Evolutionary conservation across 2,797 vertebrate species (phyloP), one percentile per base, ranked within the genome.

Genomic region (Argyrosomus regius): DNA sequence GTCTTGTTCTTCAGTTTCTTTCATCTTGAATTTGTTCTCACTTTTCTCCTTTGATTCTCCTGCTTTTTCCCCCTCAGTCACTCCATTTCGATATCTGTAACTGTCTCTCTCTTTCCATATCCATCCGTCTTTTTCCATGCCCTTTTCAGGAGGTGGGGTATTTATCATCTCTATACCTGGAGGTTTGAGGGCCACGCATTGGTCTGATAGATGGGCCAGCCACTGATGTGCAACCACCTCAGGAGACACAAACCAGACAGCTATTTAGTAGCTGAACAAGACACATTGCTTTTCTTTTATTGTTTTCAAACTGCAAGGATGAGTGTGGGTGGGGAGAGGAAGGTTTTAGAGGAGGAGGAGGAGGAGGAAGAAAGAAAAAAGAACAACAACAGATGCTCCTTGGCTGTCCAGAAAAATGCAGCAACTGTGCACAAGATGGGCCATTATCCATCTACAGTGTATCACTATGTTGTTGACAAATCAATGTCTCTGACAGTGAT

Each of bases 261-360:
- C 94, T 95, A 94, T 96, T 96, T 95, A 96, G 94, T 89, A 92
- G 84, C 92, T 93, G 94, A 94, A 92, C 92, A 94, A 95, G 94
- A 95, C 93, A 93, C 94, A 95, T 95, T 81, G 88, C 93, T 95
- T 95, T 94, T 94, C 90, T 94, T 91, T 92, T 92, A 94, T 95
- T 95, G 93, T 95, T 95, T 94, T 91, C 90, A 91, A 94, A 94
- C 88, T 90, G 88, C 83, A 77, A 48, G 77, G 73, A 67, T 82
- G 80, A 80, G 87, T 81, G 78, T 86, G 82, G 68, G 80, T 70
- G 78, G 75, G 72, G 45, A 63, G 82, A 81, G 77, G 62, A 74
- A 76, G 78, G 85, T 75, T 75, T 80, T 72, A 60, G 69, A 59
- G 57, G 61, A 63, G 70, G 60, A 75, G 75, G 80, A 63, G 61